Evolutionary conservation across 1,140 invertebrate genomes (phyloP), one percentile per base, ranked within the genome.

Genomic region (Neodiprion virginianus): DNA sequence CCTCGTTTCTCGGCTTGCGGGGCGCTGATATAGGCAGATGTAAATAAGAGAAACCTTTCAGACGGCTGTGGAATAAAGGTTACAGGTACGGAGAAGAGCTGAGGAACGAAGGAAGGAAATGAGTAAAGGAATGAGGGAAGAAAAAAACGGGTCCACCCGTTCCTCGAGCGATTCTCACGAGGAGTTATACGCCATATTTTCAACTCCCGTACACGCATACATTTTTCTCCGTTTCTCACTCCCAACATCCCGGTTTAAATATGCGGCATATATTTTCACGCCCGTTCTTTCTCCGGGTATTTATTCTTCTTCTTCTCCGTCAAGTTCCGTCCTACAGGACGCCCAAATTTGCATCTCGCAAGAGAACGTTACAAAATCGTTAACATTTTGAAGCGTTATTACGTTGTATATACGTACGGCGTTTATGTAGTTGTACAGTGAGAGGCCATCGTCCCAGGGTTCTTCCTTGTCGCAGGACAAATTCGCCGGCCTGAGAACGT

Each of bases 391-490:
- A 40, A 2, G 28, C 5, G 28, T 40, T 40, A 40, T 40, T 40
- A 40, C 5, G 1, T 40, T 40, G 2, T 48, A 67, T 17, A 49
- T 71, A 89, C 89, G 89, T 89, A 98, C 96, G 77, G 94, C 91
- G 89, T 96, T 97, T 80, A 98, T 95, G 84, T 97, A 97, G 86
- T 98, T 97, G 84, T 96, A 93, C 0, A 98, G 89, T 11, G 92
- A 93, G 68, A 93, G 91, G n/a, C 97, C 97, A 79, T 97, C 94
- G 75, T 92, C 89, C 95, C 96, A 97, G 0, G 95, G 93, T 72
- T 92, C 89, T 81, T 97, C 95, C 14, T 91, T 90, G 67, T 96
- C 95, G 81, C 96, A 97, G 1, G 95, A 96, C 14, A 95, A 90
- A 88, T 97, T 97, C 21, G 90, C 91, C 5, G 93, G 91, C 47